Percentiles rank a stretch among this genome's conserved stretches.
phyloP scores from a whole-genome alignment of 1,140 invertebrate genomes.

The Ceratosolen solmsi region DNA sequence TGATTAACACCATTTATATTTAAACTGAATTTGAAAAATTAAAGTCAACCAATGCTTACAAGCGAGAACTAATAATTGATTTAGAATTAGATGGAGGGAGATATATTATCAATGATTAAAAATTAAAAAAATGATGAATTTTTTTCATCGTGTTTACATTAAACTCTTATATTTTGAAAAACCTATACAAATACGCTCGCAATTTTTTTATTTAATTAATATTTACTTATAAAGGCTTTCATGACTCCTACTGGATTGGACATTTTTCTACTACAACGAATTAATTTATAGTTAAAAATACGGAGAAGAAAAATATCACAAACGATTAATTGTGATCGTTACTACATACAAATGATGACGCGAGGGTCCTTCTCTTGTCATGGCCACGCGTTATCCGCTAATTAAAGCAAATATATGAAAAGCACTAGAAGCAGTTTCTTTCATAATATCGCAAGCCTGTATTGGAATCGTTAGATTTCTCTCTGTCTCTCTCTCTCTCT shows the following conservation, averaged over 20 bases:
- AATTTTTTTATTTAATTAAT: constrained; percentile 19
- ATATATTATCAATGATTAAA: background rate
- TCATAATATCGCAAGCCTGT: constrained; percentile 4
- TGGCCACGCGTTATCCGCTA: constrained; percentile 38
- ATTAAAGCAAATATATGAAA: constrained; percentile 43
- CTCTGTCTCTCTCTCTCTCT: constrained; percentile 11
- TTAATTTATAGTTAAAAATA: constrained; percentile 16
- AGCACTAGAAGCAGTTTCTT: constrained; percentile 3
- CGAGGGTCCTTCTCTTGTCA: constrained; percentile 26
- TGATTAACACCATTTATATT: too few relatives aligned
- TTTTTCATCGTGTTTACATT: background rate
- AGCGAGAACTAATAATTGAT: too few relatives aligned
- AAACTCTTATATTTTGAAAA: background rate
- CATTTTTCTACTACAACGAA: constrained; percentile 13
- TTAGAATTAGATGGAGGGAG: background rate
- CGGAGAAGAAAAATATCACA: constrained; percentile 10
- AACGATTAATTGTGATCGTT: constrained; percentile 39
- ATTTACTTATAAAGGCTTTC: too few relatives aligned
- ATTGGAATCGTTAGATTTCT: constrained; percentile 4
- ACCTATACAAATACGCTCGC: background rate
- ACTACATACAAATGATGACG: constrained; percentile 22
- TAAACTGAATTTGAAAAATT: background rate
- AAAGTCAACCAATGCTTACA: background rate
- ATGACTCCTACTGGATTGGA: background rate
- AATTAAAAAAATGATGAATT: background rate